Percentiles rank a stretch among this genome's conserved stretches.
phyloP scores from a whole-genome alignment of 2,113 vertebrate genomes.

The Globicephala melas region DNA sequence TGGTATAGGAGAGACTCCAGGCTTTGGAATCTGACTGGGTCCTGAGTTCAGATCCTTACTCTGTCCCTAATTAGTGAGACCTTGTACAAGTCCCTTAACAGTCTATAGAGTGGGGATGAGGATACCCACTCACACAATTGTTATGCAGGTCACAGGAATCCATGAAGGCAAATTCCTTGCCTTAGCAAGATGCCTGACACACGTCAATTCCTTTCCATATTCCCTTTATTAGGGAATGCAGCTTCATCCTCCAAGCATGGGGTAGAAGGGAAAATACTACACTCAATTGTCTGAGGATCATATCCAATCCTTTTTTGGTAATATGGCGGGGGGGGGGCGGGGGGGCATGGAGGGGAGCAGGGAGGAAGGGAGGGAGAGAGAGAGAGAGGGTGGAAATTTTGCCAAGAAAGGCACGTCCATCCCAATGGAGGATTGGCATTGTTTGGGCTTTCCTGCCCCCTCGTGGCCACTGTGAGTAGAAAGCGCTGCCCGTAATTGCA shows the following conservation, averaged over 20 bases:
- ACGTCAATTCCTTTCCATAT: background rate
- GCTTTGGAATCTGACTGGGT: background rate
- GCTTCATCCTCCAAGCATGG: background rate
- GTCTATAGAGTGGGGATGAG: background rate
- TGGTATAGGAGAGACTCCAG: background rate
- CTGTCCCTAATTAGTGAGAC: background rate
- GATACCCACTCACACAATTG: no score
- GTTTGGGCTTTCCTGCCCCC: slow-evolving; percentile 69
- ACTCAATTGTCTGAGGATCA: background rate
- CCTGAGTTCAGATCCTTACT: background rate
- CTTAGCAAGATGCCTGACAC: background rate
- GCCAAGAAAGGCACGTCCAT: background rate
- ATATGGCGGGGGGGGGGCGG: fast-evolving
- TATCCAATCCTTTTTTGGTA: background rate
- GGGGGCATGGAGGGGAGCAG: no score
- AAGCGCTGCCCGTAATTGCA: fast-evolving
- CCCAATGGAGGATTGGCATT: background rate
- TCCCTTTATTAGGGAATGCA: background rate
- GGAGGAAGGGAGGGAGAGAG: background rate
- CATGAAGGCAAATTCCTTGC: background rate
- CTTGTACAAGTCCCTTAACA: background rate
- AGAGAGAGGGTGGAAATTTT: background rate
- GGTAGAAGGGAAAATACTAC: background rate
- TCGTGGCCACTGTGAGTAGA: background rate
- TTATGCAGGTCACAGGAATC: background rate